Evolutionary conservation across 2,888 invertebrate species (phyloP).

Genomic region (Plagodis dolabraria): DNA sequence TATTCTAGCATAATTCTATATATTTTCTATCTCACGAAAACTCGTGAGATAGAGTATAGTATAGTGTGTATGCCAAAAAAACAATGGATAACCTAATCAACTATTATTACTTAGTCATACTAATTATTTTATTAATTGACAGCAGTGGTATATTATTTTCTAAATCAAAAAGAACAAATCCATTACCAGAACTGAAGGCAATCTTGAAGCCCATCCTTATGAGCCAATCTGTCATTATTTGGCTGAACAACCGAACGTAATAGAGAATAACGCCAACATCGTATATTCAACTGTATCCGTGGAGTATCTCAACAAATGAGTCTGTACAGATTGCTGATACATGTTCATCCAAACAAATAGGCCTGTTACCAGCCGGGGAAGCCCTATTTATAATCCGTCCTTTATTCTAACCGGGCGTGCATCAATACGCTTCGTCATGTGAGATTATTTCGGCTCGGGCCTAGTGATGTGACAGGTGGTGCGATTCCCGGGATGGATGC

Average conservation of each 20-base stretch:
- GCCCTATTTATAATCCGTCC: constrained; percentile 37
- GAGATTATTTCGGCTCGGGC: constrained; percentile 45
- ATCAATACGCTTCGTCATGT: constrained; percentile 45
- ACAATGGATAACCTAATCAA: too few relatives aligned
- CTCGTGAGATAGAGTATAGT: too few relatives aligned
- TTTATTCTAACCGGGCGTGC: constrained; percentile 39
- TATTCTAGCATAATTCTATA: too few relatives aligned
- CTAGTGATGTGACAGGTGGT: constrained; percentile 36
- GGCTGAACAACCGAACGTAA: not conserved
- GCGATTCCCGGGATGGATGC: constrained; percentile 22
- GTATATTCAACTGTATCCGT: constrained; percentile 5
- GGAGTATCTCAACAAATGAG: constrained; percentile 24
- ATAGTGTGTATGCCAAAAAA: too few relatives aligned
- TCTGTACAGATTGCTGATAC: constrained; percentile 18
- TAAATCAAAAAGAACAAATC: too few relatives aligned
- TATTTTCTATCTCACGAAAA: too few relatives aligned
- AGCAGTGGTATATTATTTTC: not conserved
- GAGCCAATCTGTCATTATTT: not conserved
- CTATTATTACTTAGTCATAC: too few relatives aligned
- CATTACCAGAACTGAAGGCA: not conserved
- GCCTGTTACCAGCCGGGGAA: constrained; percentile 32
- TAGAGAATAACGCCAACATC: not conserved
- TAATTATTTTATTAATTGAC: too few relatives aligned
- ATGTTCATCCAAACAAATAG: constrained; percentile 35
- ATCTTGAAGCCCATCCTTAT: not conserved